Evolutionary conservation across 2,797 vertebrate genomes (phyloP).

Genomic region (Mionectes olivaceus): DNA sequence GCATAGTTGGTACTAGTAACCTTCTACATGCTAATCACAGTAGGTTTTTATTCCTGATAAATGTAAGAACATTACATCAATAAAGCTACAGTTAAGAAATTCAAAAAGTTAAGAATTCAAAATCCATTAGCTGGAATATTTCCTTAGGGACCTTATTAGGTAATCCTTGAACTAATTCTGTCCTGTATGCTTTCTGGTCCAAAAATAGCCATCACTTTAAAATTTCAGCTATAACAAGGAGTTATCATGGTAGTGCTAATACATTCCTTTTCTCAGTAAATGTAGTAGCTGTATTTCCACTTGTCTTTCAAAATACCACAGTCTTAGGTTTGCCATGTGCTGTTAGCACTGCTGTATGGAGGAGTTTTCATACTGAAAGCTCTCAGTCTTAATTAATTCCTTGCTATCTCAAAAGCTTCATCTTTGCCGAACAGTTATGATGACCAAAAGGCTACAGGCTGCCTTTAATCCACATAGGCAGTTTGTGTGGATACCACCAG

Average conservation of each 20-base stretch:
- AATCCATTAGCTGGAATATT: slow-evolving; percentile 61
- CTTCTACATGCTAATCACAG: not conserved
- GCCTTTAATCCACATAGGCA: not conserved
- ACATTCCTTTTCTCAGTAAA: not conserved
- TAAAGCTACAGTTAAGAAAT: slow-evolving; percentile 13
- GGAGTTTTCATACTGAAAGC: not conserved
- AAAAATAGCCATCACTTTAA: slow-evolving; percentile 25
- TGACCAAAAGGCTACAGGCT: not conserved
- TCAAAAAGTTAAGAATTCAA: slow-evolving; percentile 42
- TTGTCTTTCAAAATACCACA: not conserved
- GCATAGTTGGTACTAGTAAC: not conserved
- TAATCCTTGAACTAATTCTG: slow-evolving; percentile 57
- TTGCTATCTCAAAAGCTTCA: not conserved
- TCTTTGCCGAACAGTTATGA: not conserved
- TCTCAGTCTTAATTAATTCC: not conserved
- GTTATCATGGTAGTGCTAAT: not conserved
- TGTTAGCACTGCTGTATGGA: not conserved
- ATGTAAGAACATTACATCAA: slow-evolving; percentile 24
- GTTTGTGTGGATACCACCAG: not conserved
- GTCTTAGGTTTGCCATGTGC: not conserved
- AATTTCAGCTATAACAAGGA: not conserved
- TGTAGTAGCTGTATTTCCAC: not conserved
- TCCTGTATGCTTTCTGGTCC: slow-evolving; percentile 1
- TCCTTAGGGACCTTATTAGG: slow-evolving; percentile 46
- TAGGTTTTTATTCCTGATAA: slow-evolving; percentile 1